phyloP scores from a whole-genome alignment of 2,797 vertebrate genomes.

The Triplophysa yarkandensis region DNA sequence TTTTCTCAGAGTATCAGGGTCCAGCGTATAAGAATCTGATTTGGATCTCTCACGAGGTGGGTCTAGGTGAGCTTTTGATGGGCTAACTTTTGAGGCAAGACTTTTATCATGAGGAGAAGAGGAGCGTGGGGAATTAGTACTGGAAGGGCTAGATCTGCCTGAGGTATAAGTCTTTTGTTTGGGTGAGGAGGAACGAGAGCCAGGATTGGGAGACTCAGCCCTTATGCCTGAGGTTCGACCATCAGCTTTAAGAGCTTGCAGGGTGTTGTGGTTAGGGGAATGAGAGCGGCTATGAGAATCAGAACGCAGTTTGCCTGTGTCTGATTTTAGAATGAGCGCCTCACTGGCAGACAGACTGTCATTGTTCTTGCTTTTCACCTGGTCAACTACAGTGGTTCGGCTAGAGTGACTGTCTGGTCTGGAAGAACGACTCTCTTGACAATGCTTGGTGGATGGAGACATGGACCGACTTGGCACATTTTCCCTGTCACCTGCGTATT shows the following conservation, averaged over 20 bases:
- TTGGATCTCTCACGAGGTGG: slow-evolving; percentile 96
- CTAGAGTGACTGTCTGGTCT: slow-evolving; percentile 87
- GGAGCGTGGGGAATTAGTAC: slow-evolving; percentile 83
- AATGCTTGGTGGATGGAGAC: slow-evolving; percentile 88
- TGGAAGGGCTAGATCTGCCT: slow-evolving; percentile 84
- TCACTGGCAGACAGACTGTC: slow-evolving; percentile 91
- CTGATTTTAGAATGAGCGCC: slow-evolving; percentile 91
- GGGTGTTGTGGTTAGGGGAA: slow-evolving; percentile 97
- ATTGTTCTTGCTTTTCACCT: slow-evolving; percentile 82
- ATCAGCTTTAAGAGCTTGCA: slow-evolving; percentile 93
- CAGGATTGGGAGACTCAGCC: slow-evolving; percentile 91
- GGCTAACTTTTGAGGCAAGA: slow-evolving; percentile 84
- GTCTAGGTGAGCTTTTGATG: slow-evolving; percentile 89
- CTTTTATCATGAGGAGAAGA: slow-evolving; percentile 89
- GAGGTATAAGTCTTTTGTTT: slow-evolving; percentile 87
- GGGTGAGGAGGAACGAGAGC: slow-evolving; percentile 91
- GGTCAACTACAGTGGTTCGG: slow-evolving; percentile 77
- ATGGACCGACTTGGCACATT: slow-evolving; percentile 81
- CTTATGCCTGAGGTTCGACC: slow-evolving; percentile 83
- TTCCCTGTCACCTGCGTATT: slow-evolving; percentile 87
- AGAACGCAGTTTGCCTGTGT: slow-evolving; percentile 91
- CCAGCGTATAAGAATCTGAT: slow-evolving; percentile 96
- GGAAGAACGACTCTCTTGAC: slow-evolving; percentile 84
- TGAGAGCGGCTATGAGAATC: slow-evolving; percentile 96
- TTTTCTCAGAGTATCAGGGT: slow-evolving; percentile 94